Evolutionary conservation across 1,140 invertebrate species (phyloP), one percentile per base, ranked within the genome.

Genomic region (Zaprionus lachaisei): DNA sequence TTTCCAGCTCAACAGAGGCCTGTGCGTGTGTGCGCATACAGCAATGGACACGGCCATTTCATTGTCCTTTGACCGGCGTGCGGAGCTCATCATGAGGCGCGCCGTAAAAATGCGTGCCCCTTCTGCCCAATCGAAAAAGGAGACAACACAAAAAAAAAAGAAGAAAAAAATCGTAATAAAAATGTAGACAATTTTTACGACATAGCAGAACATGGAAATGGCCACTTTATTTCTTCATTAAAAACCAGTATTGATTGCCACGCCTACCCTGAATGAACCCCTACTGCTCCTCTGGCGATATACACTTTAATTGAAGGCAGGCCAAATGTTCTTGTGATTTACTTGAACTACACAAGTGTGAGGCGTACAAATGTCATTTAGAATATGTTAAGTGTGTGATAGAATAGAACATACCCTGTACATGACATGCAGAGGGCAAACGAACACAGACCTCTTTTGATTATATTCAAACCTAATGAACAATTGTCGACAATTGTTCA

Each of bases 161-260:
- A n/a, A n/a, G n/a, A n/a, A 20, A 12, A 71, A 60, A 63, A 65
- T 58, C 67, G 81, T 79, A 81, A 89, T 90, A 89, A 90, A 89
- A 89, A 85, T 90, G 85, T 90, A 89, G 85, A 90, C 85, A 90
- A 90, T 82, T 89, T 90, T 89, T 89, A 89, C 70, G 85, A 80
- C 73, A 82, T 67, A 76, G 65, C 69, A 75, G 71, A 84, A 66
- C 78, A 90, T 77, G 71, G 78, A 81, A 81, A 80, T 90, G 82
- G 86, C 81, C 81, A 81, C 85, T 90, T 89, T 89, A 89, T 89
- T 89, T 89, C 85, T 89, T 89, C 85, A 89, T 89, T 89, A 89
- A 89, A 90, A 89, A 89, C 58, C 85, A 60, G 85, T 90, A 89
- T 89, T 89, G 85, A 89, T 90, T 85, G 85, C 63, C 84, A 54